Base-by-base conservation (phyloP, 1,140 invertebrate genomes). In the Tigriopus japonicus region DNA sequence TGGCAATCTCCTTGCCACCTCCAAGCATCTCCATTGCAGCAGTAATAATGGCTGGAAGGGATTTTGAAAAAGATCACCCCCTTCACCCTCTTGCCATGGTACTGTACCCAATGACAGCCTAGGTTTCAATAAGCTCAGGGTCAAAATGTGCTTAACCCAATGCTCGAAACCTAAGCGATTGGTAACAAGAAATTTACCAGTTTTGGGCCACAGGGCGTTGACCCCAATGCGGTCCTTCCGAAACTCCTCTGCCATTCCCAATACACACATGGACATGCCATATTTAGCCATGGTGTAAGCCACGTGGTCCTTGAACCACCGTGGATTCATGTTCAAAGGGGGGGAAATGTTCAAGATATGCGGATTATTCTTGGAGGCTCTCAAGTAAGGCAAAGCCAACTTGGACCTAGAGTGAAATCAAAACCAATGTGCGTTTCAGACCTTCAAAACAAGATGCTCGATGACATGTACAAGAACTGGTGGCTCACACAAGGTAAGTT, bases 261-360 rank as follows among this genome's bases (percentile, higher is more conserved):
- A 74, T 1, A 88, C 90, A 73, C 92, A 97, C 88, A 98, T 90
- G 0, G 90, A 95, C 95, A 99, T 98, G 17, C 94, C 94, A 70
- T 94, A 98, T 68, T 98, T 98, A 1, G 94, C 87, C 81, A 98
- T 96, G 0, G 94, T 97, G 70, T 98, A 98, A 0, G 91, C 92
- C 54, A 95, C 83, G 75, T 98, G 87, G 66, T 85, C 79, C 59
- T 80, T 78, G 70, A 98, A 98, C 93, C 95, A 98, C 65, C 80
- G 74, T 0, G 87, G 79, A 63, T 83, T 80, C 81, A 98, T 80
- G 68, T 84, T 90, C 10, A 98, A 72, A 1, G 95, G 95, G 19
- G 95, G 95, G 62, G 88, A 93, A 10, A 98, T 75, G 71, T 97
- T 98, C 5, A 98, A 75, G 67, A 99, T 96, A 67, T 98, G 95